These are phyloP conservation scores for Meandrusa payeni DNA, from an alignment of 2,888 invertebrate species.

Conservation along the genomic window DNA sequence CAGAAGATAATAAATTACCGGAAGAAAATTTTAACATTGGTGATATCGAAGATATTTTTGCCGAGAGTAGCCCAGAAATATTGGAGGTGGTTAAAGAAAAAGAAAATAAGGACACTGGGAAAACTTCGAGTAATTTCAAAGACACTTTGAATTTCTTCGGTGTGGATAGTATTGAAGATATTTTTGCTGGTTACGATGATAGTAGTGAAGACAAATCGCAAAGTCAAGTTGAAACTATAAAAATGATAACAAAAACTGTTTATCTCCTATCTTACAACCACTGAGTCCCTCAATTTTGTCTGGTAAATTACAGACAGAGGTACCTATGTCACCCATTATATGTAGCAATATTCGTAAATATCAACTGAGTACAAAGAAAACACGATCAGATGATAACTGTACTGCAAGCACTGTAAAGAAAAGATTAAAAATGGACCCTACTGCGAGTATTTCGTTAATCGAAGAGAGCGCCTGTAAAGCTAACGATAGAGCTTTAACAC, in stretches of 20 bases:
- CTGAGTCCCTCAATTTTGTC: conserved; percentile 65
- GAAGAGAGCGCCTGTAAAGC: conserved; percentile 3
- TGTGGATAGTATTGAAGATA: conserved; percentile 69
- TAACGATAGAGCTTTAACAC: not conserved
- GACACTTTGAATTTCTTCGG: conserved; percentile 62
- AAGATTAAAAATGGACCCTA: conserved; percentile 37
- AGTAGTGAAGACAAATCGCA: conserved; percentile 33
- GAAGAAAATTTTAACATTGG: conserved; percentile 66
- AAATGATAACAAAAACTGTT: conserved; percentile 10
- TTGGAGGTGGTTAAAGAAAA: conserved; percentile 32
- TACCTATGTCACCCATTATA: conserved; percentile 59
- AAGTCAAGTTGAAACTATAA: conserved; percentile 20
- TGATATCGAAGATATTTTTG: conserved; percentile 62
- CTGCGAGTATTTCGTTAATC: conserved; percentile 23
- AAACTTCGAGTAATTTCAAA: conserved; percentile 35
- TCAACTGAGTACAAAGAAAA: conserved; percentile 46
- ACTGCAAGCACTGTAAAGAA: conserved; percentile 42
- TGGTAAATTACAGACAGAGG: conserved; percentile 38
- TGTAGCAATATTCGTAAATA: conserved; percentile 52
- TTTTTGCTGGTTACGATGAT: conserved; percentile 63
- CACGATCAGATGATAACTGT: conserved; percentile 34
- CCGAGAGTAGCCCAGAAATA: conserved; percentile 48
- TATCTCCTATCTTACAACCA: conserved; percentile 27
- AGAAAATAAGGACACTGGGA: conserved; percentile 26
- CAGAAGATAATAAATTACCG: conserved; percentile 24